Evolutionary conservation across 2,888 invertebrate genomes (phyloP).

Genomic region (Tolmerus cingulatus): DNA sequence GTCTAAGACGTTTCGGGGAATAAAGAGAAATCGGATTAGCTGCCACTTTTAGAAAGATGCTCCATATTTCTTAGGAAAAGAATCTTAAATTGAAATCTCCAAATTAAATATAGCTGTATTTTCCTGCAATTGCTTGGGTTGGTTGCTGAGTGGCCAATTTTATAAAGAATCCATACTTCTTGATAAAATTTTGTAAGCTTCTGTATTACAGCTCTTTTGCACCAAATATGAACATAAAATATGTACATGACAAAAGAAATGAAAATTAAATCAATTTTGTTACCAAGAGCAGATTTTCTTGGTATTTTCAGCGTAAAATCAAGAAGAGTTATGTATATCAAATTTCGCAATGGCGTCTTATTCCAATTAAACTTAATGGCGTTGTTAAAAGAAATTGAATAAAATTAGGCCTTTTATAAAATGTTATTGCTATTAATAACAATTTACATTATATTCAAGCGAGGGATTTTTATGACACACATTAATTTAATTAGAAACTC

Average conservation of each 20-base stretch:
- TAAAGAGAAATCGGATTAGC: neutral
- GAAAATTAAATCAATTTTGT: neutral
- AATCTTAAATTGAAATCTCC: neutral
- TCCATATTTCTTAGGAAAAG: neutral
- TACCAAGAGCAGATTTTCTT: neutral
- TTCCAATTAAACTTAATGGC: too few relatives aligned
- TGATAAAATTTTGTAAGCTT: neutral
- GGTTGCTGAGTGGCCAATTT: neutral
- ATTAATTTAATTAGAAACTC: too few relatives aligned
- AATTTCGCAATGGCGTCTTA: neutral
- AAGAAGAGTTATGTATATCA: neutral
- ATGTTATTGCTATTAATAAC: too few relatives aligned
- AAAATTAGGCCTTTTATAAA: too few relatives aligned
- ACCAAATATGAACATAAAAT: neutral
- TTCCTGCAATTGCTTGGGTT: neutral
- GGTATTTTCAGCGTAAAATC: neutral
- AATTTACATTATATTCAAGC: too few relatives aligned
- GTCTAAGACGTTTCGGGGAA: neutral
- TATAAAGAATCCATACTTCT: neutral
- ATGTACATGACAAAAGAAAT: neutral
- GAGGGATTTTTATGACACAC: too few relatives aligned
- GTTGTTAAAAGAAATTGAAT: too few relatives aligned
- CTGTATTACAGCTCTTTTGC: neutral
- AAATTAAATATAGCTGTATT: neutral
- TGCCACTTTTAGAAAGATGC: neutral